A percentile compares a stretch with the other conserved stretches of the same genome.
Conservation (phyloP, 37 sponge, comb jelly and placozoan genomes). For the Halichondria panicea region DNA sequence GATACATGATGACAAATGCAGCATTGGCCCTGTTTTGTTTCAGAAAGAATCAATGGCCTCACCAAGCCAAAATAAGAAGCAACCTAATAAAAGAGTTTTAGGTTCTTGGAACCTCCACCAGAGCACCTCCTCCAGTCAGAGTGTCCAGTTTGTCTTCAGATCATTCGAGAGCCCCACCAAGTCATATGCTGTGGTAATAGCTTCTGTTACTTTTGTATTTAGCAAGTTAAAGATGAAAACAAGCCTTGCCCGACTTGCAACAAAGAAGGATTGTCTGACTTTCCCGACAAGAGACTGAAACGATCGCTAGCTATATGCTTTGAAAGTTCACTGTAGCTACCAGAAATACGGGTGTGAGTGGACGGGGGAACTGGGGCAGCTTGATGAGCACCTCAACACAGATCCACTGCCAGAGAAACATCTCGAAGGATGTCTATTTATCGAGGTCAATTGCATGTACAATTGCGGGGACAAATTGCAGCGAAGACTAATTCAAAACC, state of each 20-base stretch:
- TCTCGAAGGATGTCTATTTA: constrained; percentile 7
- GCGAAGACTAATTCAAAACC: constrained; percentile 1
- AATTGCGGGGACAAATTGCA: neutral
- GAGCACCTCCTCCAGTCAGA: neutral
- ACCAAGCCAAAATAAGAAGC: too few species aligned
- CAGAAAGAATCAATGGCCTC: too few species aligned
- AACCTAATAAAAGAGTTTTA: too few species aligned
- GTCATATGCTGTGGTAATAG: constrained; percentile 40
- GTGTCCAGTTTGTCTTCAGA: constrained; percentile 31
- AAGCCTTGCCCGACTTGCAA: constrained; percentile 29
- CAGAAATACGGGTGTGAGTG: constrained; percentile 33
- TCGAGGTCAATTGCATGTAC: constrained; percentile 10
- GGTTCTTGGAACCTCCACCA: constrained; percentile 18
- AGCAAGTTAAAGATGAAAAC: neutral
- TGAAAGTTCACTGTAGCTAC: constrained; percentile 3
- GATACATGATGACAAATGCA: neutral
- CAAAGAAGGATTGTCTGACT: neutral
- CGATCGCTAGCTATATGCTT: constrained; percentile 4
- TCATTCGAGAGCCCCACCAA: constrained; percentile 29
- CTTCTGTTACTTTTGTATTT: constrained; percentile 29
- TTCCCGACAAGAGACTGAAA: constrained; percentile 12
- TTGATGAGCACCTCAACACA: constrained; percentile 17
- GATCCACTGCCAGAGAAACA: neutral
- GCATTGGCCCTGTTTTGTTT: too few species aligned
- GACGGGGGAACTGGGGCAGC: constrained; percentile 22